Base-by-base conservation (phyloP, 1,140 invertebrate species). In the Dendroctonus valens region DNA sequence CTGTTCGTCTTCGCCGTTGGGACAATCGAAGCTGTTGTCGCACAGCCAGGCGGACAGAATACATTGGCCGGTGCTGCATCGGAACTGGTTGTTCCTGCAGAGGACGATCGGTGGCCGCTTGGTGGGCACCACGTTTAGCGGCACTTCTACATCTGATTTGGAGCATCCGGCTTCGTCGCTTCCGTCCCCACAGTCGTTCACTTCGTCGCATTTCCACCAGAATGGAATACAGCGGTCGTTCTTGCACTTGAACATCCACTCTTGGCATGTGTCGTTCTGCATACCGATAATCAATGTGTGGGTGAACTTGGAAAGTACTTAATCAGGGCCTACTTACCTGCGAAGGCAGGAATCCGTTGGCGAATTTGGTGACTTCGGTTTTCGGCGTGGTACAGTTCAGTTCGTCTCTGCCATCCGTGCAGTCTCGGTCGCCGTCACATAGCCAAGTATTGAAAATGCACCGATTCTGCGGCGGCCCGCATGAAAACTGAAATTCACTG, bases 161-260 rank as follows among this genome's bases (percentile, higher is more conserved):
- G 39, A 44, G 59, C 75, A 77, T 6, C 74, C 74, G 9, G 70
- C 7, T 74, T 95, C 92, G 73, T 96, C 93, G 0, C 87, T 89
- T 41, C 83, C 80, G 75, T 96, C 93, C 0, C 84, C 85, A 71
- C 92, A 96, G 72, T 94, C 93, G 67, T 88, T 77, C 12, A 82
- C 80, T 5, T 76, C 73, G 69, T 85, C 84, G 68, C 83, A 81
- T 78, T 89, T 86, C 88, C 92, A 94, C 91, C 91, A 89, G 51
- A 87, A 86, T 0, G 93, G 91, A 51, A 96, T 87, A 75, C 94
- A 97, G 64, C 88, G 87, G 9, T 84, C 83, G 72, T 89, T 89
- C 8, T 80, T 77, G 74, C 90, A 92, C 67, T 81, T 82, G 70
- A 90, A 88, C 88, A 91, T 87, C 91, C 87, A 90, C 74, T 85